Base-by-base conservation (phyloP, 2,888 invertebrate genomes). In the Thecocarcelia acutangulata region DNA sequence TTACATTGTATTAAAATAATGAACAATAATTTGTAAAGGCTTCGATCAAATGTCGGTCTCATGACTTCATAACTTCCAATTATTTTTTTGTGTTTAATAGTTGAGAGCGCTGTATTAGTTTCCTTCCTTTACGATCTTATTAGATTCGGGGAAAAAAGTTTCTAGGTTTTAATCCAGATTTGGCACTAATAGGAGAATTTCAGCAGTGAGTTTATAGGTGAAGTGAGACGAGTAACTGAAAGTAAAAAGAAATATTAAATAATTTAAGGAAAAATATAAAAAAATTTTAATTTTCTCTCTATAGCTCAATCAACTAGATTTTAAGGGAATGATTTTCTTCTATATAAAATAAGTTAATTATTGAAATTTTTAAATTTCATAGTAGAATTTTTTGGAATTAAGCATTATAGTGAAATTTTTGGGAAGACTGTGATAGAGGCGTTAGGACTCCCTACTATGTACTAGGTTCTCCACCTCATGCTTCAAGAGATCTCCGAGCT, bases 1-100 rank as follows among this genome's bases (percentile, higher is more conserved):
- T 90, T 87, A 90, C 90, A 90, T 90, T 90, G 88, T 90, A 90
- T 87, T 87, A 88, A 88, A 89, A 90, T 87, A 87, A 90, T 89
- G 88, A 89, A 90, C 88, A 90, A 87, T 89, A 91, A 88, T 90
- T 91, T 90, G 88, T 91, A 90, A 88, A 91, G 89, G 90, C 90
- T 89, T 89, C 90, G 91, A 89, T 90, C 89, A 87, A 90, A 91
- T 90, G 89, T 90, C 87, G 90, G 89, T 90, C 90, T 91, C 90
- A 90, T 90, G 90, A 90, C 90, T 89, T 90, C 90, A 90, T 90
- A 88, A 91, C 90, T 90, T 90, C 88, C 83, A 74, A 72, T 72
- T 84, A 83, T 84, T 73, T 9, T 33, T 83, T 78, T 83, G 77
- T 48, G 50, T 78, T 44, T 74, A 64, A 59, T 76, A 68, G 70